phyloP scores from a whole-genome alignment of 35 echinoderm and acorn worm genomes.

The Stichopus chloronotus region DNA sequence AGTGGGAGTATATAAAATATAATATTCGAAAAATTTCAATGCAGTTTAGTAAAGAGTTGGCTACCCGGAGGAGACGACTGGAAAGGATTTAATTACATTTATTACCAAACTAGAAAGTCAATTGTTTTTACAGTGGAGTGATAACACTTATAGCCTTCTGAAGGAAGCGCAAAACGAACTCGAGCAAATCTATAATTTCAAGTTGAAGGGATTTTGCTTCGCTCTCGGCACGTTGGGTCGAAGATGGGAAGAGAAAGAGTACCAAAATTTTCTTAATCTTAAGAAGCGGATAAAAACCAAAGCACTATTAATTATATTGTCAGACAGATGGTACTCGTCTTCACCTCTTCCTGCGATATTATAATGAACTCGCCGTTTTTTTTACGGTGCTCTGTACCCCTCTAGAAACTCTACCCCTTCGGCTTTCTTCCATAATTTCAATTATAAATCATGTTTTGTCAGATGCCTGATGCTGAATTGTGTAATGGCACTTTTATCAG shows the following conservation, averaged over 20 bases:
- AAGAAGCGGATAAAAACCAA: no score
- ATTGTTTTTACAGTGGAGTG: not conserved
- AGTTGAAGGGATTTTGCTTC: constrained; percentile 1
- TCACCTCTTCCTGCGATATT: not conserved
- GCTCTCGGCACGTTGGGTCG: no score
- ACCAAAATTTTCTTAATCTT: no score
- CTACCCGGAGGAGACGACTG: not conserved
- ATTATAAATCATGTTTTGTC: constrained; percentile 2
- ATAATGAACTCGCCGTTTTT: not conserved
- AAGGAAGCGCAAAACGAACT: constrained; percentile 32
- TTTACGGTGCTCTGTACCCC: not conserved
- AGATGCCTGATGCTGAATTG: not conserved
- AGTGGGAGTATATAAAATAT: constrained; percentile 4
- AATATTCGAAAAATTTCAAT: constrained; percentile 33
- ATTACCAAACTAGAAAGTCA: not conserved
- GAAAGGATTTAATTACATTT: not conserved
- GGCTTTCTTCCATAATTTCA: not conserved
- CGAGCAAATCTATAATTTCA: constrained; percentile 13
- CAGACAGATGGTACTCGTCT: not conserved
- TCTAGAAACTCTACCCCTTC: not conserved
- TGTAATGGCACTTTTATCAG: constrained; percentile 35
- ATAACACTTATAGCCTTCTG: not conserved
- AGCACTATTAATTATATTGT: not conserved
- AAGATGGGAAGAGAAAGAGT: no score
- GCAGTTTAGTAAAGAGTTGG: constrained; percentile 14